Base-by-base conservation (phyloP, 2,797 vertebrate genomes). In the Sebastes steindachneri region DNA sequence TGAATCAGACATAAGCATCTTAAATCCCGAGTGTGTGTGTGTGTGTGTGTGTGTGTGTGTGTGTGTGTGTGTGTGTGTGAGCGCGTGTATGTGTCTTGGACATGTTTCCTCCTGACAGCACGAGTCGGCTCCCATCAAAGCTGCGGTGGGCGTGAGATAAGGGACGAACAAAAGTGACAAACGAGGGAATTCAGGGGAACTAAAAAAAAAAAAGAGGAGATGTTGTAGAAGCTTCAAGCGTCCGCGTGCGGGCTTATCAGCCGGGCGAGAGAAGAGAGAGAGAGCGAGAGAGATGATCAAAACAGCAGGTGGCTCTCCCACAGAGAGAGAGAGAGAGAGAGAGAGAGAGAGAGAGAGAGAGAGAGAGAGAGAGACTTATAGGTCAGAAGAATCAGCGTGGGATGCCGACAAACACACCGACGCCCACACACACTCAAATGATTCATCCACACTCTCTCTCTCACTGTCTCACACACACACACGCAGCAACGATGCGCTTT, bases 241-340 rank as follows among this genome's bases (percentile, higher is more conserved):
- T 81, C 69, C 14, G 14, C 2, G 25, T 64, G 68, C 45, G 25
- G 80, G 73, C 81, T 88, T 88, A 88, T 92, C 90, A 82, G 85
- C 80, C 65, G 78, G 81, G 82, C 66, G 31, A 84, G 79, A 78
- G 86, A 77, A 78, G 77, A 68, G 63, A 75, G 64, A 59, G 75
- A 78, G 67, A 62, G 15, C n/a, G n/a, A 67, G 15, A 68, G 7
- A 63, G 79, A 84, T 67, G 83, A 89, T 90, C 88, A 91, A 93
- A 93, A 92, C 90, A 90, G 88, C 92, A 95, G 91, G 92, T 93
- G 92, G 89, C 75, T 90, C 83, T 78, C 90, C 88, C 86, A 84
- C 71, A 68, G 75, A 78, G 77, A 68, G 65, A 75, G 63, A 59
- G 68, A 73, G 53, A 67, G 35, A 79, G 80, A 73, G 68, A 62